These are phyloP conservation scores for Cathartes aura DNA, from an alignment of 2,113 vertebrate species.

Conservation along the genomic window DNA sequence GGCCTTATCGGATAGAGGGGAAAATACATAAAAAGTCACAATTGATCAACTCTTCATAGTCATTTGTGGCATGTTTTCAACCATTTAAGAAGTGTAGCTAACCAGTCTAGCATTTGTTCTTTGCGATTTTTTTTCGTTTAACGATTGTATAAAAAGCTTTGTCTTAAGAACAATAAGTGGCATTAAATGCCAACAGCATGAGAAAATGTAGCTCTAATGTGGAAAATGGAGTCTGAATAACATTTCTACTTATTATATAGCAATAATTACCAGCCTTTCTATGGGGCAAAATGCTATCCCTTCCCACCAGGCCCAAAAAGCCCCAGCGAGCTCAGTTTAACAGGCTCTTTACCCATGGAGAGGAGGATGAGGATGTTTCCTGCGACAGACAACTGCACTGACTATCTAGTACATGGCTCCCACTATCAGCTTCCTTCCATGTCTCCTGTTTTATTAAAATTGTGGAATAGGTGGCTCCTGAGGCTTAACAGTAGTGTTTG, in stretches of 20 bases:
- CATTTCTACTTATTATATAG: not conserved
- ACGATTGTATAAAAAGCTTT: not conserved
- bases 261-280: not conserved
- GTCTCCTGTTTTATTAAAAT: not conserved
- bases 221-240: not conserved
- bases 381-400: not conserved
- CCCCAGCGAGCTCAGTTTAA: not conserved
- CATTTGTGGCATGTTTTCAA: not conserved
- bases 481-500: not conserved
- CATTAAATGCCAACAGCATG: not conserved
- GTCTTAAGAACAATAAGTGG: not conserved
- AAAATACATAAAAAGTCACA: not conserved
- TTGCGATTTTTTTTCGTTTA: not conserved
- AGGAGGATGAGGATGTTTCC: not conserved
- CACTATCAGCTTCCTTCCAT: not conserved
- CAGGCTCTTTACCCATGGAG: not conserved
- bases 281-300: not conserved
- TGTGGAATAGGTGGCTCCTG: not conserved
- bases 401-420: not conserved
- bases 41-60: not conserved
- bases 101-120: not conserved
- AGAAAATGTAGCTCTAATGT: not conserved
- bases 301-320: rapidly evolving
- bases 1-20: not conserved
- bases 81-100: not conserved